Evolutionary conservation across 2,888 invertebrate genomes (phyloP).

Genomic region (Metacarcinus magister): DNA sequence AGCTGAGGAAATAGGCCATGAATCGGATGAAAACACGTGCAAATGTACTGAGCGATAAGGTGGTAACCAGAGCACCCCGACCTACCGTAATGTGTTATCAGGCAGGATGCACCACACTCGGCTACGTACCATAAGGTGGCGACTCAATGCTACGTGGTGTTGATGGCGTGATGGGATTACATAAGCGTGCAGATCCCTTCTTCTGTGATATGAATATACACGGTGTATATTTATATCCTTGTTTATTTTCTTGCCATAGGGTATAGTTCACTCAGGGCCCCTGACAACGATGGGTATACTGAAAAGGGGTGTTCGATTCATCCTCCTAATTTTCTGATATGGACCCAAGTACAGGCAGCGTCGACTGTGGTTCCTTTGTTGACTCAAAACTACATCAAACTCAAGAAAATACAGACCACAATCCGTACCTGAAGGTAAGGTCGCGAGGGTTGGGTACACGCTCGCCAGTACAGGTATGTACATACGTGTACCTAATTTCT

Average conservation of each 20-base stretch:
- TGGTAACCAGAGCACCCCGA: neutral
- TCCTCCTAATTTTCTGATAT: neutral
- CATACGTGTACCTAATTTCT: neutral
- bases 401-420: neutral
- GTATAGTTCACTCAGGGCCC: neutral
- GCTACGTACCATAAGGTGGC: neutral
- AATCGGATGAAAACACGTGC: neutral
- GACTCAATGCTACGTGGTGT: neutral
- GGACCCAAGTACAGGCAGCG: neutral
- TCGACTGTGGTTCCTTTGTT: neutral
- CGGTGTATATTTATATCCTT: neutral
- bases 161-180: neutral
- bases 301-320: neutral
- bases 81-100: neutral
- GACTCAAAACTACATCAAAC: neutral
- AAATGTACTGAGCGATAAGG: slow-evolving; percentile 3
- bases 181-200: neutral
- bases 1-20: neutral
- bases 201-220: neutral
- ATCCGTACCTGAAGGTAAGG: neutral
- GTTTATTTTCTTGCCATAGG: neutral
- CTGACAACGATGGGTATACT: neutral
- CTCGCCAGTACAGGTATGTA: no score
- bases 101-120: neutral
- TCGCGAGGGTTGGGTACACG: neutral